These are phyloP conservation scores for Enoplolaimus lenunculus DNA, from an alignment of 2,888 invertebrate genomes.

Conservation along the genomic window DNA sequence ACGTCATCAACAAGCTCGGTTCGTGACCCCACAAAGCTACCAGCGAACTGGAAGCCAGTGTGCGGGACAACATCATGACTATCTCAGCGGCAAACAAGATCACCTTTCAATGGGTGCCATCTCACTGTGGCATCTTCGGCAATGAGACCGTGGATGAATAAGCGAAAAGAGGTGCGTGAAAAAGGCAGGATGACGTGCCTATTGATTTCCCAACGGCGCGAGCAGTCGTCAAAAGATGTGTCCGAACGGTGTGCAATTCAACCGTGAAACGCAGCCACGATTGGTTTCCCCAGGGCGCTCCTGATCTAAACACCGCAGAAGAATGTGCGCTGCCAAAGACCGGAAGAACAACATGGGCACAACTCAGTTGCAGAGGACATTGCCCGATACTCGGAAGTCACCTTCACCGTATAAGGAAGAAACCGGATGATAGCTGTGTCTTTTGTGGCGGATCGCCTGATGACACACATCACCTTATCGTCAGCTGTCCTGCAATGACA, in stretches of 20 bases:
- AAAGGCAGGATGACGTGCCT: neutral
- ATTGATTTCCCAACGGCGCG: neutral
- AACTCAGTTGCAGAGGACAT: neutral
- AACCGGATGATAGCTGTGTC: neutral
- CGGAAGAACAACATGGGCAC: neutral
- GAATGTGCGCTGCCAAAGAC: neutral
- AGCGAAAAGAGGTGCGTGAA: neutral
- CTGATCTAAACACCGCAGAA: neutral
- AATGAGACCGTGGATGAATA: neutral
- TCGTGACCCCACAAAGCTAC: neutral
- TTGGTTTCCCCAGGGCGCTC: neutral
- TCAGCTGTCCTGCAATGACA: neutral
- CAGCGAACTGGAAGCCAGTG: neutral
- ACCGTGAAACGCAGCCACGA: neutral
- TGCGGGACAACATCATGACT: neutral
- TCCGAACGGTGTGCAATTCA: neutral
- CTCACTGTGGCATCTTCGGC: neutral
- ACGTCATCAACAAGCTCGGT: neutral
- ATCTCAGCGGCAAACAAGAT: neutral
- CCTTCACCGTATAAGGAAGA: neutral
- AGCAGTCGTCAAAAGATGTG: neutral
- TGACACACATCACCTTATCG: neutral
- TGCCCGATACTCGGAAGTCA: neutral
- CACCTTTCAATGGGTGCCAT: conserved; percentile 3
- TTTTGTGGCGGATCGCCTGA: neutral